Evolutionary conservation across 2,888 invertebrate genomes (phyloP).

Genomic region (Unio pictorum): DNA sequence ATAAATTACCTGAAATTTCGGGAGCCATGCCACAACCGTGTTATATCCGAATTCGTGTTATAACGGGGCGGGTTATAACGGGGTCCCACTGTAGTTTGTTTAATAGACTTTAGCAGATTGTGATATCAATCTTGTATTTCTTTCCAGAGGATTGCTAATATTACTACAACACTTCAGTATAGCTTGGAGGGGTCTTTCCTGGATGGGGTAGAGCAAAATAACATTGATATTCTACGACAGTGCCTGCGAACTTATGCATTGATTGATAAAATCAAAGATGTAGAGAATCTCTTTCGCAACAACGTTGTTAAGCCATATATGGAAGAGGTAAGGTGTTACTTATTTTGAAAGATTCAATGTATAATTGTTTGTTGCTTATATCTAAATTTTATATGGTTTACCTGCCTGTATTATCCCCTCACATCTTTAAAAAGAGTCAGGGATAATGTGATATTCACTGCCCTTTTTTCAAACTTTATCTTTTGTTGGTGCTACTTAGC

Average conservation of each 20-base stretch:
- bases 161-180: constrained; percentile 68
- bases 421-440: no score
- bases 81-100: no score
- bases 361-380: background rate
- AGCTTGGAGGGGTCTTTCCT: constrained; percentile 70
- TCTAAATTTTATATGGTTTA: no score
- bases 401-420: no score
- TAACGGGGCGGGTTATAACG: no score
- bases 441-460: no score
- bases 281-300: constrained; percentile 81
- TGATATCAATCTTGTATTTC: constrained; percentile 1
- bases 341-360: background rate
- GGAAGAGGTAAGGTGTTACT: constrained; percentile 72
- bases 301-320: constrained; percentile 81
- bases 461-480: no score
- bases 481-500: no score
- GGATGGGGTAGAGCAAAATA: constrained; percentile 63
- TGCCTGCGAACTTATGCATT: constrained; percentile 77
- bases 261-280: constrained; percentile 80
- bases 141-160: constrained; percentile 67
- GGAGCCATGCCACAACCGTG: no score
- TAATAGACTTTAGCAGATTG: background rate
- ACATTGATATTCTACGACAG: constrained; percentile 65
- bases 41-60: no score
- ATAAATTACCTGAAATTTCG: no score